Evolutionary conservation across 2,888 invertebrate species (phyloP), one percentile per base, ranked within the genome.

Genomic region (Morpho achilles): DNA sequence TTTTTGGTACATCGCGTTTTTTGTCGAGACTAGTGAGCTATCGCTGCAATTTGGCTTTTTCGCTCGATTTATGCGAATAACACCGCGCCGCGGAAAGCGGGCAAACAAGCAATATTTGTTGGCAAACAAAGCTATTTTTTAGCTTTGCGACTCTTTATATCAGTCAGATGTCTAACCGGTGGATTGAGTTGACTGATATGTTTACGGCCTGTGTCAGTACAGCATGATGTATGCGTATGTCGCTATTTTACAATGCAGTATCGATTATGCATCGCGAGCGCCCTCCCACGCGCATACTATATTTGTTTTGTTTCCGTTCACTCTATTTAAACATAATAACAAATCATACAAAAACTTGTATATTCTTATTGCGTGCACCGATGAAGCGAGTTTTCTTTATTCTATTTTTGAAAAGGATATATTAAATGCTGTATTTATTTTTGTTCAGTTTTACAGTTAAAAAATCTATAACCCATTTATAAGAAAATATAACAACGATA

Each of bases 11-110:
- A 82, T 82, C 72, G 79, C 83, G 79, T 84, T 87, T 87, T 84
- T 82, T 80, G 83, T 84, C 75, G 82, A 83, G 82, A 78, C 81
- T 74, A 70, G 79, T 79, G 82, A 81, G 80, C 78, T 83, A 84
- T 82, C 72, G 78, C 77, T 75, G 87, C 86, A 88, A 88, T 90
- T 89, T 84, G 82, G 82, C 79, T 79, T 82, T 86, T 86, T 77
- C 80, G 77, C 80, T 77, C 79, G 80, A 88, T 90, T 90, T 89
- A 89, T 87, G 84, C 71, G 84, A 79, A 82, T 81, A 83, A 83
- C 84, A 81, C 75, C 75, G 77, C 66, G 73, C 76, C 79, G 81
- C 77, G 82, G 84, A 85, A 80, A 84, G 82, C 82, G 84, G 74
- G 78, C 83, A 85, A 87, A 89, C 88, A 86, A 83, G 81, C 74